These are phyloP conservation scores for Pheosia gnoma DNA, from an alignment of 2,888 invertebrate genomes.

Conservation along the genomic window DNA sequence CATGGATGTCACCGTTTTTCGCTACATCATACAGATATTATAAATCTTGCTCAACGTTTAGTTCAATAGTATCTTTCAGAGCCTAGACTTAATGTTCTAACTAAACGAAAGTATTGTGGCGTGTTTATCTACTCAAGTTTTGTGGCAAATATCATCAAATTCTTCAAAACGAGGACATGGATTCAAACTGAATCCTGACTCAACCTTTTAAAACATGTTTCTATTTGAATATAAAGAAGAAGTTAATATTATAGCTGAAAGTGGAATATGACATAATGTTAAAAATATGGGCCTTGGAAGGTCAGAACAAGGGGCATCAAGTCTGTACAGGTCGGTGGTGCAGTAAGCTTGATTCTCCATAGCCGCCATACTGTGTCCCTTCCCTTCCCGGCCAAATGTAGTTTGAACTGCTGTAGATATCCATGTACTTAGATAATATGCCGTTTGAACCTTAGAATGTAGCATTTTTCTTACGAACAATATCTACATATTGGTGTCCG, in stretches of 20 bases:
- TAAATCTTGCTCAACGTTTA: not conserved
- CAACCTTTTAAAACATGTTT: too few species aligned
- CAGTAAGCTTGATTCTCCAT: constrained; percentile 1
- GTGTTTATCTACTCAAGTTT: too few species aligned
- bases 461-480: too few species aligned
- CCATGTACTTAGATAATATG: constrained; percentile 39
- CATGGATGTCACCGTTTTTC: not conserved
- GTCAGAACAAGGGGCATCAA: not conserved
- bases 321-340: not conserved
- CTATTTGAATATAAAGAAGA: too few species aligned
- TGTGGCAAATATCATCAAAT: too few species aligned
- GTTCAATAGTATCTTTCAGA: too few species aligned
- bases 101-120: too few species aligned
- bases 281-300: not conserved
- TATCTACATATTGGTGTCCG: too few species aligned
- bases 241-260: not conserved
- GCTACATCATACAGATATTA: not conserved
- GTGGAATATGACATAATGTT: not conserved
- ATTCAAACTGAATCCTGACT: too few species aligned
- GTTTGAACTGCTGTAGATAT: constrained; percentile 34
- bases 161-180: too few species aligned
- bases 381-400: constrained; percentile 55
- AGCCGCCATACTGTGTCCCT: constrained; percentile 47
- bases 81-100: too few species aligned
- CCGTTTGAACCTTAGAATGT: constrained; percentile 30